phyloP scores from a whole-genome alignment of 2,797 vertebrate species.

The Melanotaenia nigrans region DNA sequence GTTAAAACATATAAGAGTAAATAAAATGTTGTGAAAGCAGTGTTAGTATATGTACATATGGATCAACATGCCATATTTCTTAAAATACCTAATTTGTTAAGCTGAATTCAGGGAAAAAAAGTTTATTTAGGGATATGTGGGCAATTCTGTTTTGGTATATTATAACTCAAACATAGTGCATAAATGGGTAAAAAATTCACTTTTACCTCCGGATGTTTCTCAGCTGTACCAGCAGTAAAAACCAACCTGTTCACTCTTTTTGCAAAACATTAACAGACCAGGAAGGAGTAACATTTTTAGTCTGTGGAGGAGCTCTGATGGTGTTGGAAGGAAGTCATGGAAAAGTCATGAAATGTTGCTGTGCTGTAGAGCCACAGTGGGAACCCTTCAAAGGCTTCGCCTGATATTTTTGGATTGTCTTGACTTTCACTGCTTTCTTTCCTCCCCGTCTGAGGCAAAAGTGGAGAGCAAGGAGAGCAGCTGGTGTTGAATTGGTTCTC shows the following conservation, averaged over 20 bases:
- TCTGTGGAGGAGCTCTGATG: constrained; percentile 1
- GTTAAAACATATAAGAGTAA: too few species aligned
- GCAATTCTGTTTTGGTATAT: not conserved
- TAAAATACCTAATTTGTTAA: not conserved
- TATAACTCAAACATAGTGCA: not conserved
- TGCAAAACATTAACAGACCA: constrained; percentile 64
- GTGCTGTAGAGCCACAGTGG: constrained; percentile 27
- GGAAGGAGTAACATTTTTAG: constrained; percentile 29
- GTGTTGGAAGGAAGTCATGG: constrained; percentile 43
- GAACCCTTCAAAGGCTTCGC: constrained; percentile 38
- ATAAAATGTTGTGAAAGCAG: not conserved
- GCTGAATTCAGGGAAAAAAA: too few species aligned
- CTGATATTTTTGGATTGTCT: constrained; percentile 63
- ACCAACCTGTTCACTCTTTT: constrained; percentile 23
- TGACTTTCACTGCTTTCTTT: constrained; percentile 41
- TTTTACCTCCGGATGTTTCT: constrained; percentile 23
- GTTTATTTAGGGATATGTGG: not conserved
- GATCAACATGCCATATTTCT: not conserved
- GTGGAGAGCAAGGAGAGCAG: constrained; percentile 46
- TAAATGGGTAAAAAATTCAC: not conserved
- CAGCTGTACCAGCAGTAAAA: constrained; percentile 38
- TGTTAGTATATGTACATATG: not conserved
- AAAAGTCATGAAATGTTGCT: constrained; percentile 56
- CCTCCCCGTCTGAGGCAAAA: constrained; percentile 42
- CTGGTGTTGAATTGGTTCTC: constrained; percentile 53